Evolutionary conservation across 2,113 vertebrate species (phyloP).

Genomic region (Numida meleagris): DNA sequence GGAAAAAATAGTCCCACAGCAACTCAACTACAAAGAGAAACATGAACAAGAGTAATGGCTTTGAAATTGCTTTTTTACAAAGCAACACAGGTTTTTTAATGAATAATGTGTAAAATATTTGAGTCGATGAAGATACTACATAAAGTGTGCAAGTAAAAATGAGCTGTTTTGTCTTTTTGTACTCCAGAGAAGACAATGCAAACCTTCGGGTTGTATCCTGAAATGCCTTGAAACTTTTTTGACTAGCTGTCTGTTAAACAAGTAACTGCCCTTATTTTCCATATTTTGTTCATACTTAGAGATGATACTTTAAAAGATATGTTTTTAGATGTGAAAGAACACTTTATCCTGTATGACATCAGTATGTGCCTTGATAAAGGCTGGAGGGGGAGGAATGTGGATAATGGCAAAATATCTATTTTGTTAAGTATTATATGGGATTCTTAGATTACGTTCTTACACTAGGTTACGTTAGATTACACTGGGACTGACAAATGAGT

Average conservation of each 20-base stretch:
- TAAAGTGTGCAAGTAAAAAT: not conserved
- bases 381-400: not conserved
- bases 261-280: not conserved
- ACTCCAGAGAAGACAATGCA: not conserved
- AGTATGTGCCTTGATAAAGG: not conserved
- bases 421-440: not conserved
- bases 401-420: not conserved
- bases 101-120: not conserved
- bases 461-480: no score
- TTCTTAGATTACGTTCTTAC: not conserved
- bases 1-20: slow-evolving; percentile 2
- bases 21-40: slow-evolving; percentile 24
- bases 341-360: not conserved
- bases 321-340: not conserved
- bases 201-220: not conserved
- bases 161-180: not conserved
- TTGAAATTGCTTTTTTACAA: slow-evolving; percentile 9
- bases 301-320: not conserved
- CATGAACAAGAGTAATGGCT: not conserved
- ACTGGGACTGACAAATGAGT: not conserved
- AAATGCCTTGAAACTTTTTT: not conserved
- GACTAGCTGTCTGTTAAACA: accelerated
- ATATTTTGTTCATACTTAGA: not conserved
- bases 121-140: not conserved
- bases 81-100: not conserved